Base-by-base conservation (phyloP, 2,888 invertebrate genomes). In the Dicroscelio sp. region DNA sequence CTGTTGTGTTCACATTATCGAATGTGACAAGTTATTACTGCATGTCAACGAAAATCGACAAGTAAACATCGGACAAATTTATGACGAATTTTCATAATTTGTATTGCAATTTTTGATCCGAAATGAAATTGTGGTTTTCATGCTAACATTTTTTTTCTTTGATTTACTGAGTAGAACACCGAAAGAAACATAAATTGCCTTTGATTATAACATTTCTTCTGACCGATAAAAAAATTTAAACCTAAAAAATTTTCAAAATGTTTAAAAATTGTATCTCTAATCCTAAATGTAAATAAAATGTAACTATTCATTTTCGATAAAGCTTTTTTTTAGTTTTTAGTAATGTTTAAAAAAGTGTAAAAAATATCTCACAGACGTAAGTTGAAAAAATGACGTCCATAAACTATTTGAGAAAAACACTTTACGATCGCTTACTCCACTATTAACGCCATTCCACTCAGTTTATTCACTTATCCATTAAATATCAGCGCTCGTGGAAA, bases 381-480 rank as follows among this genome's bases (percentile, higher is more conserved):
- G n/a, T n/a, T n/a, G n/a, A n/a, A n/a, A n/a, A n/a, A n/a, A n/a
- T n/a, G n/a, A n/a, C n/a, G n/a, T n/a, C n/a, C n/a, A n/a, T 48
- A 48, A 48, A 48, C 48, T 48, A 38, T 38, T 38, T 38, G 43
- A 48, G 20, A 31, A 31, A 63, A 63, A 4, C 33, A 23, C 20
- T 78, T 63, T 78, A 43, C 48, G 38, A 63, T 63, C 43, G 20
- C n/a, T 78, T 12, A 38, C 8, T 38, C 48, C 33, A 17, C 31
- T 4, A 80, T 80, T 80, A 67, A 82, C 69, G 58, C 35, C 83
- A 73, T 78, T 85, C 67, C 78, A 27, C 63, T 25, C 58, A 48
- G 76, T 71, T 86, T 79, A 79, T 52, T 86, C 78, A 71, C 79
- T 85, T 84, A 75, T 84, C 85, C 55, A 65, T 52, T 43, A 75